Evolutionary conservation across 2,797 vertebrate species (phyloP), one percentile per base, ranked within the genome.

Genomic region (Notoglanidium macrostoma): DNA sequence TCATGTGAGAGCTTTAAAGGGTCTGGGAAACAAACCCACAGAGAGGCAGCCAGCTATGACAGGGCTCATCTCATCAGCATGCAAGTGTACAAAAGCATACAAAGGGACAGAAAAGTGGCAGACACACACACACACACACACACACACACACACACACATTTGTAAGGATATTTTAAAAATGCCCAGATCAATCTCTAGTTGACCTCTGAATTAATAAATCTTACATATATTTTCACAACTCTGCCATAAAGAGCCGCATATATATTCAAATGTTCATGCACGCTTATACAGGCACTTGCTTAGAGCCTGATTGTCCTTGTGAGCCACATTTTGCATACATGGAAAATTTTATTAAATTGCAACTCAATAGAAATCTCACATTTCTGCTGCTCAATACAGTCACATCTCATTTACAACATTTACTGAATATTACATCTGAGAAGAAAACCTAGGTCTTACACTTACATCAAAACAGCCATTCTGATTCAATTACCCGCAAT

Each of bases 41-140:
- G 87, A 90, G 89, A 90, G 83, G 89, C 88, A 87, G 81, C 55
- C 79, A 90, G 89, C 90, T 85, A 88, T 91, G 90, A 91, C 91
- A 92, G 90, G 86, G 89, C 88, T 89, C 89, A 88, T 74, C 91
- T 90, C 92, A 92, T 93, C 91, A 92, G 91, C 88, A 91, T 92
- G 88, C 89, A 86, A 91, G 90, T 89, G 85, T 90, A 91, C 85
- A 80, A 92, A 90, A 92, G 91, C 87, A 91, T 88, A 89, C 87
- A 82, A 89, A 86, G 72, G 82, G 89, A 92, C 89, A 87, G 90
- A 87, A 89, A 91, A 91, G 87, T 89, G 86, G 65, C 78, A 51
- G 63, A 88, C 63, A 83, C 88, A 86, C 86, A 86, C 87, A 86
- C 67, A 77, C 46, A 44, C 84, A 86, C 79, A 86, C 67, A 55